Percentiles rank a stretch among this genome's conserved stretches.
Conservation (phyloP, 2,113 vertebrate genomes). For the Quiscalus mexicanus region DNA sequence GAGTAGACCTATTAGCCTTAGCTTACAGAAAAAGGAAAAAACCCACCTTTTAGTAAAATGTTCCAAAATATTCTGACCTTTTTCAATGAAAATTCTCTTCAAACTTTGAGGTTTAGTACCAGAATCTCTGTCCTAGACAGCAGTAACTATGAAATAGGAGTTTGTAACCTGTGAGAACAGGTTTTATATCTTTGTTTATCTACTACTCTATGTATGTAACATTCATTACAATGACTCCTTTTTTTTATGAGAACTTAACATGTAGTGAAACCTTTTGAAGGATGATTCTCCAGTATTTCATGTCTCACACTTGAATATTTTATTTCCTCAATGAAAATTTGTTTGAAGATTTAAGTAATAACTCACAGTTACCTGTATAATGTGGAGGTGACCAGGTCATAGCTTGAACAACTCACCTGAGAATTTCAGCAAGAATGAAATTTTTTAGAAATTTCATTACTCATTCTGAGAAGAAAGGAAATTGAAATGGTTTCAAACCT, state of each 20-base stretch:
- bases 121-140: neutral
- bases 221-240: neutral
- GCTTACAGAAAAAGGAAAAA: neutral
- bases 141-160: neutral
- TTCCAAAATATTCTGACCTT: neutral
- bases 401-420: neutral
- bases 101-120: neutral
- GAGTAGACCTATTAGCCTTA: neutral
- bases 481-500: neutral
- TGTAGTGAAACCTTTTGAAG: neutral
- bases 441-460: neutral
- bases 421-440: neutral
- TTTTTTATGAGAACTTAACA: neutral
- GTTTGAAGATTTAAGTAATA: neutral
- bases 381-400: neutral
- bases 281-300: neutral
- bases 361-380: neutral
- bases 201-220: neutral
- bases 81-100: neutral
- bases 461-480: neutral
- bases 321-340: neutral
- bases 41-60: neutral
- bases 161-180: neutral
- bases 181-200: neutral
- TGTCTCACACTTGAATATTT: neutral